phyloP scores from a whole-genome alignment of 1,140 invertebrate species.

The Platyura marginata region DNA sequence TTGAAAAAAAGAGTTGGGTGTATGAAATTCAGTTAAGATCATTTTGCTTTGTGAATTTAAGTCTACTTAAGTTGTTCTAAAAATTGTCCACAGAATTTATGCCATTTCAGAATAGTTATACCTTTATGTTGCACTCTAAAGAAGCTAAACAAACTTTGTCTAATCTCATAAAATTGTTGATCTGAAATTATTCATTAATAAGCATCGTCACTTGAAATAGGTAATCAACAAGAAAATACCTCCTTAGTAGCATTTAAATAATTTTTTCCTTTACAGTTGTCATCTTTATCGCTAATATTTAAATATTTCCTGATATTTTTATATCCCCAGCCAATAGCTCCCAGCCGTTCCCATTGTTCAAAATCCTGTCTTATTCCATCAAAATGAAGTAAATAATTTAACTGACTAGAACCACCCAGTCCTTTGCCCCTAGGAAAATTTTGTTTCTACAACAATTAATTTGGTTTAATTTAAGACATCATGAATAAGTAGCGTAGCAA shows the following conservation, averaged over 20 bases:
- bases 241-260: too few species aligned
- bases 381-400: conserved; percentile 48
- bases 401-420: conserved; percentile 45
- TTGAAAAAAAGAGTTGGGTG: too few species aligned
- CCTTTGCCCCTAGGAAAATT: conserved; percentile 45
- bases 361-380: conserved; percentile 39
- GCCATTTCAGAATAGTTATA: too few species aligned
- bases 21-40: too few species aligned
- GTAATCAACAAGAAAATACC: neutral
- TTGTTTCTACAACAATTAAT: conserved; percentile 27
- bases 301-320: neutral
- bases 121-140: too few species aligned
- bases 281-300: too few species aligned
- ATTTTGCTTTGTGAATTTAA: too few species aligned
- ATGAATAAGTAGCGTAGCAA: neutral
- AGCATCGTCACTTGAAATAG: conserved; percentile 5
- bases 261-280: too few species aligned
- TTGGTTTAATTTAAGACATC: conserved; percentile 1
- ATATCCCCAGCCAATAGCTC: conserved; percentile 30
- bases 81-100: too few species aligned
- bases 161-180: too few species aligned
- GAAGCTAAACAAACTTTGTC: too few species aligned
- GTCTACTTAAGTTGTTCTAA: too few species aligned
- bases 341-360: conserved; percentile 28
- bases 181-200: neutral